Conservation (phyloP, 2,888 invertebrate genomes). For the Leptura quadrifasciata region DNA sequence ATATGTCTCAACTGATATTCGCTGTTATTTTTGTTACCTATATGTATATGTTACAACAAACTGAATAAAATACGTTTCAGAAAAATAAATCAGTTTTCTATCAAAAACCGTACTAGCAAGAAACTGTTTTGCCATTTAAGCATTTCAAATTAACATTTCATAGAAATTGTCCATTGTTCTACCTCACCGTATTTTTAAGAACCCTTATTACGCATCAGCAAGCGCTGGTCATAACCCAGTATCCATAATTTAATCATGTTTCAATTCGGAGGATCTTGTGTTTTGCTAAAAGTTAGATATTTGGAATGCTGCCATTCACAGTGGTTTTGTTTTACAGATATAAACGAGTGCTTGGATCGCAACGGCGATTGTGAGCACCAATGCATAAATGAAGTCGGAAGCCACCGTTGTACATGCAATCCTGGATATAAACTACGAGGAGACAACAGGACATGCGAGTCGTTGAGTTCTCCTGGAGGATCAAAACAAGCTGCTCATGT, state of each 20-base stretch:
- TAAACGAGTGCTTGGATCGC: constrained; percentile 76
- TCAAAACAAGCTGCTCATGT: constrained; percentile 52
- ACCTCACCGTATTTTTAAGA: no score
- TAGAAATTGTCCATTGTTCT: no score
- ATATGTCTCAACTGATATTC: no score
- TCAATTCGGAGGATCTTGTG: neutral
- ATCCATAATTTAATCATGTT: neutral
- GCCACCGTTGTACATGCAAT: constrained; percentile 78
- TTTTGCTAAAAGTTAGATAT: neutral
- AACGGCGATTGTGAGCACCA: constrained; percentile 81
- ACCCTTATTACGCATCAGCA: no score
- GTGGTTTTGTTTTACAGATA: constrained; percentile 71
- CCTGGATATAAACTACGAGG: constrained; percentile 75
- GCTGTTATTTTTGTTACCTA: no score
- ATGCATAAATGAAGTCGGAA: constrained; percentile 79
- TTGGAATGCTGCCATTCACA: constrained; percentile 23
- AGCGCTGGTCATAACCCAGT: no score
- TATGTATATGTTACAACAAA: no score
- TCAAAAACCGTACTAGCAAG: no score
- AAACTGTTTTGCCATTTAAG: no score
- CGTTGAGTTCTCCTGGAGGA: constrained; percentile 50
- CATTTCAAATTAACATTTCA: no score
- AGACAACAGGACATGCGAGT: constrained; percentile 78
- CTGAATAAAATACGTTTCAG: no score
- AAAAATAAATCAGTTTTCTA: no score